Percentiles rank a stretch among this genome's conserved stretches.
phyloP scores from a whole-genome alignment of 1,140 invertebrate genomes.

The Cherax destructor region DNA sequence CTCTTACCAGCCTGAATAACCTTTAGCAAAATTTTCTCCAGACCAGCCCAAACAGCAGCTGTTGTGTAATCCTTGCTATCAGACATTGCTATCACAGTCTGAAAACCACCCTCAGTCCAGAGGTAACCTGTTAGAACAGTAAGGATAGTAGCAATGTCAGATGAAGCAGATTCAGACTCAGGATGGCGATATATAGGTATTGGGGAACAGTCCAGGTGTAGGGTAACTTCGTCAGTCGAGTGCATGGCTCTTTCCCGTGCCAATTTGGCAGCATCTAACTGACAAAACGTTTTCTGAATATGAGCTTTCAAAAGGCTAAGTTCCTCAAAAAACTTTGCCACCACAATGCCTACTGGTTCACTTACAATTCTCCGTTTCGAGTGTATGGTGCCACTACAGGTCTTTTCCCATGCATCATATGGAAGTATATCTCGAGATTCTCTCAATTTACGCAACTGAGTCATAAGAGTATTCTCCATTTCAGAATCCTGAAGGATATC shows the following conservation, averaged over 20 bases:
- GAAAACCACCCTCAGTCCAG: neutral
- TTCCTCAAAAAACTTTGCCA: constrained; percentile 32
- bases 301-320: constrained; percentile 31
- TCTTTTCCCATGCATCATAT: constrained; percentile 29
- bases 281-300: constrained; percentile 22
- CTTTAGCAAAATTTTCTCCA: constrained; percentile 37
- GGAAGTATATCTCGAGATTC: constrained; percentile 11
- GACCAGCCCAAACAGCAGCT: constrained; percentile 18
- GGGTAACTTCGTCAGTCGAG: constrained; percentile 26
- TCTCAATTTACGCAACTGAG: constrained; percentile 7
- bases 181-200: constrained; percentile 8
- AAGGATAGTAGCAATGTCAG: constrained; percentile 15
- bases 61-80: constrained; percentile 33
- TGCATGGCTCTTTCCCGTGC: constrained; percentile 26
- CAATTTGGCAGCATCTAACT: constrained; percentile 16
- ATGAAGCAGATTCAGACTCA: neutral
- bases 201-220: constrained; percentile 31
- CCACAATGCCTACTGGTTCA: constrained; percentile 22
- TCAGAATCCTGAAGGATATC: constrained; percentile 18
- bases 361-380: constrained; percentile 18
- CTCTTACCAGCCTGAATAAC: constrained; percentile 22
- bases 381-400: constrained; percentile 21
- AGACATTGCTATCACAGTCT: constrained; percentile 10
- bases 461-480: constrained; percentile 18
- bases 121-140: constrained; percentile 29